Base-by-base conservation (phyloP, 2,797 vertebrate species). In the Pangasius larnaudii region DNA sequence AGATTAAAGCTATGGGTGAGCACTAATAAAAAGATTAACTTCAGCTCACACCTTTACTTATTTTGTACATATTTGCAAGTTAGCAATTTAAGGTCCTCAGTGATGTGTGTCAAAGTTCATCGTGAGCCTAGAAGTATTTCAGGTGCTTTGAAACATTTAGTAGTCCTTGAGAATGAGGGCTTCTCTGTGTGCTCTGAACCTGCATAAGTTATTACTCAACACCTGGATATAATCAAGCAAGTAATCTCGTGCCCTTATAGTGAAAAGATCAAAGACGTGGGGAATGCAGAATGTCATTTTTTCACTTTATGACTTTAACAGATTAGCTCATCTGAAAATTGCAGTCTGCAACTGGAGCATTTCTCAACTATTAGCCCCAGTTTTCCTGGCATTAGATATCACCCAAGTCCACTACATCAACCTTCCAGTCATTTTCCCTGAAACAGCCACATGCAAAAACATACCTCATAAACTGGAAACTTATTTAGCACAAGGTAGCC, bases 251-350 rank as follows among this genome's bases (percentile, higher is more conserved):
- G 87, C 19, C 86, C 89, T 87, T 85, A 90, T 89, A 90, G 87
- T 85, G 86, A 51, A 89, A 85, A 92, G 89, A 94, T 94, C 90
- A 95, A 95, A 94, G 89, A 78, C 71, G 30, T 39, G 46, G 72
- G 86, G 86, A 91, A 91, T 82, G 81, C 77, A 91, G 65, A 90
- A 88, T 87, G 84, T 85, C 81, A 86, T 91, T 91, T 79, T 88
- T 91, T 90, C 88, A 81, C 75, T 92, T 89, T 86, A 89, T 89
- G 85, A 85, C 90, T 91, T 91, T 85, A 91, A 88, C 87, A 88
- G 89, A 91, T 93, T 89, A 91, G 86, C 85, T 91, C 85, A 79
- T 87, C 89, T 90, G 86, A 92, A 91, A 90, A 90, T 61, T 80
- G 82, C 84, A 78, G 83, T 74, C 85, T 85, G 75, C 59, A 65